Conservation (phyloP, 1,140 invertebrate species). For the Magallana angulata region DNA sequence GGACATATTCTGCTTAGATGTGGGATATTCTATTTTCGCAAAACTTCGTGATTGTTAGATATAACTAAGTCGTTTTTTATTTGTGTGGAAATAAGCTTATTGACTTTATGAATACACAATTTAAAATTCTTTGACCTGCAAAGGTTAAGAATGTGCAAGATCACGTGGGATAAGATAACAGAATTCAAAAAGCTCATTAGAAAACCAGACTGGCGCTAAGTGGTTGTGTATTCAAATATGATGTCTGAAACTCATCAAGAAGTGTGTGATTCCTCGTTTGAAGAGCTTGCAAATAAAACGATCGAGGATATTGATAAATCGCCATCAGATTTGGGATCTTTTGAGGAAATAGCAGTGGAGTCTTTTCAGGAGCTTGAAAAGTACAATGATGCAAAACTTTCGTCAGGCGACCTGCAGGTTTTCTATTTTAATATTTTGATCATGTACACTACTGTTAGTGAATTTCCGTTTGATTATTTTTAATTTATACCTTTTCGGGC, state of each 20-base stretch:
- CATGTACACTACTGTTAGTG: no score
- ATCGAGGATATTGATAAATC: constrained; percentile 2
- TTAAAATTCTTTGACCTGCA: neutral
- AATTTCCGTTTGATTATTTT: no score
- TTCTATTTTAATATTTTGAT: neutral
- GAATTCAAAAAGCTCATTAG: neutral
- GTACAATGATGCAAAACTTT: constrained; percentile 5
- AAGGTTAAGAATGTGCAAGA: neutral
- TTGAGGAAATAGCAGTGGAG: constrained; percentile 34
- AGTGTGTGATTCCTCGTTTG: constrained; percentile 9
- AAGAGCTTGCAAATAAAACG: constrained; percentile 14
- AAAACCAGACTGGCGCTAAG: neutral
- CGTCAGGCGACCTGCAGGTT: constrained; percentile 35
- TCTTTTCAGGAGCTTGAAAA: constrained; percentile 41
- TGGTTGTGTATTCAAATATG: neutral
- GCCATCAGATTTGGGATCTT: neutral
- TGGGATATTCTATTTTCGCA: neutral
- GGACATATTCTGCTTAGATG: no score
- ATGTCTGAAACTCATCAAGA: neutral
- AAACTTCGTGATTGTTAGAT: neutral
- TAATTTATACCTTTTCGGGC: no score
- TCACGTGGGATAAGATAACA: constrained; percentile 21
- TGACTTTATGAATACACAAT: neutral
- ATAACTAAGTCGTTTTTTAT: no score
- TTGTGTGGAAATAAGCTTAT: no score